Evolutionary conservation across 2,113 vertebrate species (phyloP), one percentile per base, ranked within the genome.

Genomic region (Ibidorhyncha struthersii): DNA sequence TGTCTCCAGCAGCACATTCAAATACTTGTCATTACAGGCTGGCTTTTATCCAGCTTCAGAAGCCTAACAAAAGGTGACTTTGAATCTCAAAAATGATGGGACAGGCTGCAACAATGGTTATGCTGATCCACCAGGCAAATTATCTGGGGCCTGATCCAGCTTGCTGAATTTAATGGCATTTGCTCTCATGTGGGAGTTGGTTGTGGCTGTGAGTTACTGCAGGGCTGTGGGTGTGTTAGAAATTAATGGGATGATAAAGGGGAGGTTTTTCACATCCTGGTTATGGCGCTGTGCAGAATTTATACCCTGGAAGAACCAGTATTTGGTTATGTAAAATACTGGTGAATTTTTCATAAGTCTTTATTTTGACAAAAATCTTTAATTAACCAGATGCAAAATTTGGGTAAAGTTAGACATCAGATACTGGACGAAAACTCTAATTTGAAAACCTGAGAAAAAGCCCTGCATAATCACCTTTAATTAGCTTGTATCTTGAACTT

Each of bases 361-460:
- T 59, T 49, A 40, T 80, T 90, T 80, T 72, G 38, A 74, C 34
- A 81, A 90, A 90, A 94, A 58, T 17, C 8, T 74, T 77, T 26
- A 45, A 41, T 72, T 88, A 67, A 77, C 14, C 38, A 80, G 53
- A 58, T 63, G 36, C 4, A 49, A 73, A 89, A 73, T 78, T 70
- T 80, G 56, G 1, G 0, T 77, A 65, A 49, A 36, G 69, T 69
- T 59, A 81, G 34, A 73, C 29, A 90, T 83, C 41, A 55, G 52
- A 70, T 40, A 73, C 36, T 81, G 14, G 80, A 89, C 38, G 29
- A 89, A 93, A 92, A 90, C 6, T 23, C 34, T 74, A n/a, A 73
- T 41, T 82, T 86, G 43, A 86, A 96, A 97, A 93, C 10, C 12
- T 55, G n/a, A 83, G 20, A 85, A 83, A 85, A 85, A 80, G 29